Conservation (phyloP, 2,113 vertebrate species). For the Nothoprocta pentlandii region DNA sequence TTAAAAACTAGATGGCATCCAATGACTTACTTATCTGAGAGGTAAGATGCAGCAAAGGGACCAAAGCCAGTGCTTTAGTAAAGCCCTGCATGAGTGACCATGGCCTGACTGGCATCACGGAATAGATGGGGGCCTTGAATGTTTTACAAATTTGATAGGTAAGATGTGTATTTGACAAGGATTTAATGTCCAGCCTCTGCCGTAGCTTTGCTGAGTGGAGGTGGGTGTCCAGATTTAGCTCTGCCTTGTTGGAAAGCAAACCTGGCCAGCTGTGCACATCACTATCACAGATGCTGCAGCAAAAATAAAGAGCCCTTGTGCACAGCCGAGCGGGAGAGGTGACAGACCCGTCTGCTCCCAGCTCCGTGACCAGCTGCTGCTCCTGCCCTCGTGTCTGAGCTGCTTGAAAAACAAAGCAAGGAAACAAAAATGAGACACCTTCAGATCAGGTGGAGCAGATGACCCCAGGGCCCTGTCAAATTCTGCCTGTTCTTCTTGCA, state of each 20-base stretch:
- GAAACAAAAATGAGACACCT: not conserved
- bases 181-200: conserved; percentile 59
- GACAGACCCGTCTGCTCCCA: not conserved
- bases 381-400: not conserved
- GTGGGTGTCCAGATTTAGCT: conserved; percentile 14
- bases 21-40: conserved; percentile 28
- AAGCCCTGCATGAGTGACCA: not conserved
- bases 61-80: not conserved
- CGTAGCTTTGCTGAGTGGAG: not conserved
- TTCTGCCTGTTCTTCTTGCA: not conserved
- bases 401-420: not conserved
- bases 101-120: not conserved
- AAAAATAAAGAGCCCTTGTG: not conserved
- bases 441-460: not conserved
- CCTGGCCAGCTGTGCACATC: conserved; percentile 14
- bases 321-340: not conserved
- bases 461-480: not conserved
- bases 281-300: not conserved
- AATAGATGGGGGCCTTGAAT: not conserved
- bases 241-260: not conserved
- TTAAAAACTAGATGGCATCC: conserved; percentile 45
- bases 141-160: not conserved
- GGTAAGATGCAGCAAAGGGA: not conserved
- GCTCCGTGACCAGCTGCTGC: not conserved
- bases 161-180: not conserved